Evolutionary conservation across 92 coral and sea anemone genomes (phyloP).

Genomic region (Epizoanthus scotinus): DNA sequence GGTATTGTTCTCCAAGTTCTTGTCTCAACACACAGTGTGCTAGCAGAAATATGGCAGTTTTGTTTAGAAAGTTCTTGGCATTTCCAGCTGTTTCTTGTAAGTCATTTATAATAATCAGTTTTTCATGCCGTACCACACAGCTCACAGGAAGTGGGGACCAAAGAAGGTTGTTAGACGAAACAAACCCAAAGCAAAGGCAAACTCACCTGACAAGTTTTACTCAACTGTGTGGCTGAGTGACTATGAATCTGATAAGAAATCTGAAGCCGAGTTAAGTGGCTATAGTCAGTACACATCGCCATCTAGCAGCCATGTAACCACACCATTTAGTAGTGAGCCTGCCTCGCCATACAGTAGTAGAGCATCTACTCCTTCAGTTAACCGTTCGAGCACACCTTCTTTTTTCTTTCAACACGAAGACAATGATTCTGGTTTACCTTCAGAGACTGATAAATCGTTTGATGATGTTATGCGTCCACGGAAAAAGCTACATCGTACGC

Average conservation of each 20-base stretch:
- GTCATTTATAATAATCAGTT: slow-evolving; percentile 30
- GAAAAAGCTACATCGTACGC: slow-evolving; percentile 84
- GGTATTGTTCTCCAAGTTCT: too few species aligned
- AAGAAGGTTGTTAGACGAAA: slow-evolving; percentile 86
- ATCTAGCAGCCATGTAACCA: slow-evolving; percentile 83
- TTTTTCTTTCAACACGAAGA: slow-evolving; percentile 77
- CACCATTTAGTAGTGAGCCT: slow-evolving; percentile 91
- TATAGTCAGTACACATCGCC: slow-evolving; percentile 77
- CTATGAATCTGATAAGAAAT: slow-evolving; percentile 91
- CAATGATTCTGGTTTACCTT: slow-evolving; percentile 88
- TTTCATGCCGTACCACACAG: slow-evolving; percentile 73
- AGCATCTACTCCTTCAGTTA: slow-evolving; percentile 80
- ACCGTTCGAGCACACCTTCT: slow-evolving; percentile 88
- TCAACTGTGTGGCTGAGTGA: slow-evolving; percentile 99
- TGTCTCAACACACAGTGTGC: too few species aligned
- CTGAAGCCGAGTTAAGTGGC: slow-evolving; percentile 77
- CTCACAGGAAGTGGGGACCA: slow-evolving; percentile 70
- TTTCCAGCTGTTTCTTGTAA: too few species aligned
- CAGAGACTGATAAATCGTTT: slow-evolving; percentile 84
- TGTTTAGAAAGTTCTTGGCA: too few species aligned
- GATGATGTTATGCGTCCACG: slow-evolving; percentile 76
- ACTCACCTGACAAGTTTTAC: slow-evolving; percentile 92
- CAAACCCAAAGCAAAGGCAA: slow-evolving; percentile 78
- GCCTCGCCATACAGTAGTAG: slow-evolving; percentile 85
- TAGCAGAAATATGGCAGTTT: too few species aligned